phyloP scores from a whole-genome alignment of 2,888 invertebrate species.

The Cerceris ruficornis region DNA sequence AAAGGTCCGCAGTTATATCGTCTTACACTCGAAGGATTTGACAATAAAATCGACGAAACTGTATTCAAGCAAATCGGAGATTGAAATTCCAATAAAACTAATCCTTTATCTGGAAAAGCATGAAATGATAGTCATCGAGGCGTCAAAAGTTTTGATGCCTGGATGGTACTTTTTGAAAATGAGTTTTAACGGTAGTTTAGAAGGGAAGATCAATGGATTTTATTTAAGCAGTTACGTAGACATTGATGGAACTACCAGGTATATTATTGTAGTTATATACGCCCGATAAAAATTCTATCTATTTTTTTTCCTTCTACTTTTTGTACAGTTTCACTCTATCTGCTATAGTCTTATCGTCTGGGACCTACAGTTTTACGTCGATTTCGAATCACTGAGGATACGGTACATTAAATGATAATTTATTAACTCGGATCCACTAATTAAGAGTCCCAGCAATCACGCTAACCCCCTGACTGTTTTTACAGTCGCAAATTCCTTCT shows the following conservation, averaged over 20 bases:
- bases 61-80: background rate
- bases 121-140: slow-evolving; percentile 39
- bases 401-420: too few species aligned
- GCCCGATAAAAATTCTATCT: too few species aligned
- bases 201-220: slow-evolving; percentile 83
- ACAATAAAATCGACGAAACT: slow-evolving; percentile 30
- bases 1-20: slow-evolving; percentile 29
- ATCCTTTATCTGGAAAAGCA: background rate
- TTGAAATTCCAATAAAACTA: slow-evolving; percentile 24
- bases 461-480: too few species aligned
- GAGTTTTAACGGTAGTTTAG: slow-evolving; percentile 82
- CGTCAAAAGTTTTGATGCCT: background rate
- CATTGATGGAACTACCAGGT: slow-evolving; percentile 20
- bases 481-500: too few species aligned
- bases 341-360: too few species aligned
- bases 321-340: too few species aligned
- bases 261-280: background rate
- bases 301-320: too few species aligned
- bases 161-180: slow-evolving; percentile 66
- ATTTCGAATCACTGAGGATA: too few species aligned
- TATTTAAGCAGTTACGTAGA: slow-evolving; percentile 83
- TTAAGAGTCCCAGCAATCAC: too few species aligned
- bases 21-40: slow-evolving; percentile 40
- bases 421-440: too few species aligned
- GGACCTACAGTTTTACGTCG: too few species aligned